Percentiles rank a stretch among this genome's conserved stretches.
Conservation (phyloP, 1,140 invertebrate species). For the Hyles vespertilio region DNA sequence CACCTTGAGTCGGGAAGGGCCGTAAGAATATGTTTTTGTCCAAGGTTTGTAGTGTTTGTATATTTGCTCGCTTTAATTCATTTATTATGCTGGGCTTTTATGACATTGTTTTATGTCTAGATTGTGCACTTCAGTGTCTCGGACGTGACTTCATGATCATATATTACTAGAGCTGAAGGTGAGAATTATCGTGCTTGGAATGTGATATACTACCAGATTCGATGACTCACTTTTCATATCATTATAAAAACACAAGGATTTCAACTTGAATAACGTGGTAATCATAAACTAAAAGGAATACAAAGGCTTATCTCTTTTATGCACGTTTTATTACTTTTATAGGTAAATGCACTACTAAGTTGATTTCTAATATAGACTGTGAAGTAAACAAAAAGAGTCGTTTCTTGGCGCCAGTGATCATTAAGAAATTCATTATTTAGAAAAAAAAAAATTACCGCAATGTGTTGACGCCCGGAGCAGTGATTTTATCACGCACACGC, state of each 20-base stretch:
- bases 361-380: neutral
- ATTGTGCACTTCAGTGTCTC: neutral
- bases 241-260: too few relatives aligned
- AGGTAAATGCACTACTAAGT: neutral
- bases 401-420: conserved; percentile 2
- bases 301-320: too few relatives aligned
- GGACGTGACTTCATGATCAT: too few relatives aligned
- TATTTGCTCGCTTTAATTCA: neutral
- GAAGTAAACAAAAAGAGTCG: neutral
- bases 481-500: conserved; percentile 55
- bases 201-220: too few relatives aligned
- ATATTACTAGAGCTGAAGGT: too few relatives aligned
- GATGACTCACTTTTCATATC: too few relatives aligned
- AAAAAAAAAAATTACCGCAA: conserved; percentile 45
- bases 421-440: conserved; percentile 28
- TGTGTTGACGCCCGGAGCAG: conserved; percentile 46
- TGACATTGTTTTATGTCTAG: too few relatives aligned
- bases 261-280: too few relatives aligned
- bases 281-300: too few relatives aligned
- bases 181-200: too few relatives aligned
- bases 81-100: too few relatives aligned
- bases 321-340: too few relatives aligned
- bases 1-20: conserved; percentile 28
- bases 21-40: conserved; percentile 2
- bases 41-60: conserved; percentile 6